Evolutionary conservation across 2,797 vertebrate genomes (phyloP).

Genomic region (Chrosomus eos): DNA sequence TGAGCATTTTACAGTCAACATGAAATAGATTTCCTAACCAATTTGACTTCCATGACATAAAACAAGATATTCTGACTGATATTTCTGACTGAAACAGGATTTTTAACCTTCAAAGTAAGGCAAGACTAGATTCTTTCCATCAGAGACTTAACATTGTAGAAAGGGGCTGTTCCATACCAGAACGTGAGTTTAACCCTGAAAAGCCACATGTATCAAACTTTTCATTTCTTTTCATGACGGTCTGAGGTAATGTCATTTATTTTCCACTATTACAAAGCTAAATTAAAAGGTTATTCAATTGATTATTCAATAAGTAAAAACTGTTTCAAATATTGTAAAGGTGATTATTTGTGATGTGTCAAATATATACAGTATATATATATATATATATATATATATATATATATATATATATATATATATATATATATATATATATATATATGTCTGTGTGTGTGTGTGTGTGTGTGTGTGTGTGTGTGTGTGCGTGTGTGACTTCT

Average conservation of each 20-base stretch:
- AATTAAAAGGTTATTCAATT: background rate
- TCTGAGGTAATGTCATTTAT: background rate
- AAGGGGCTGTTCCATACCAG: background rate
- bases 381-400: too few relatives aligned
- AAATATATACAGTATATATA: too few relatives aligned
- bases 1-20: background rate
- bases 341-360: too few relatives aligned
- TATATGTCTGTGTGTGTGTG: too few relatives aligned
- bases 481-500: too few relatives aligned
- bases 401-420: too few relatives aligned
- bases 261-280: background rate
- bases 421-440: too few relatives aligned
- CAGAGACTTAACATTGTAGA: background rate
- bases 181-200: background rate
- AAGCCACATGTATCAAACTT: background rate
- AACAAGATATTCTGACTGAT: background rate
- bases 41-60: slow-evolving; percentile 1
- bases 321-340: background rate
- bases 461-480: too few relatives aligned
- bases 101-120: background rate
- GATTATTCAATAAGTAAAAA: background rate
- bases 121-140: background rate
- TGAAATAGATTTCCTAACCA: background rate
- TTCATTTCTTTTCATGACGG: background rate
- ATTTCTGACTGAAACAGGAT: background rate